Base-by-base conservation (phyloP, 2,888 invertebrate genomes). In the Cryptophagus acutangulus region DNA sequence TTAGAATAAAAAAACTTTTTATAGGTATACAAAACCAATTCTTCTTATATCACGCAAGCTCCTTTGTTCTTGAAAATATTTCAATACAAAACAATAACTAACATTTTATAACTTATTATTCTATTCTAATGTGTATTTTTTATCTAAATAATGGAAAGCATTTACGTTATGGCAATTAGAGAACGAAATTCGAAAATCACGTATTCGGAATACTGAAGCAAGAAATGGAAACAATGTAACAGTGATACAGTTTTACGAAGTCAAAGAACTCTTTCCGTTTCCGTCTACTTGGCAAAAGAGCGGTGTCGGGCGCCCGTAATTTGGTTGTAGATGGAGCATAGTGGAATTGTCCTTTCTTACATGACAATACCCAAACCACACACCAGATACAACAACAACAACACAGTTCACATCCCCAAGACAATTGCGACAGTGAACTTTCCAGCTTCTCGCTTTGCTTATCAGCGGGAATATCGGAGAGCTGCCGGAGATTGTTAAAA, bases 341-440 rank as follows among this genome's bases (percentile, higher is more conserved):
- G 12, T 31, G 16, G 26, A 26, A 26, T 12, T 26, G 16, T 31
- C n/a, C 9, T 31, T 16, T 14, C 12, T 12, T 31, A 16, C 16
- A 26, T 31, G 12, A 3, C 9, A 15, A 31, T 31, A n/a, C 14
- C 4, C 9, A 15, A 31, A 15, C 31, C 9, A 15, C 31, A 26
- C 12, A n/a, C 26, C n/a, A n/a, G n/a, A n/a, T n/a, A n/a, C n/a
- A n/a, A n/a, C n/a, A n/a, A n/a, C 24, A n/a, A n/a, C 24, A 20
- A 20, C 24, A 20, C 24, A 8, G 24, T 20, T n/a, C 6, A 31
- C 13, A 14, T 9, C 48, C 39, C 41, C 48, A 40, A 44, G 43
- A 48, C 46, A 46, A 48, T 45, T 46, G 47, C 36, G 33, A 41
- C 40, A 43, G 17, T 43, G 40, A 35, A 43, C 40, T 31, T 40